Evolutionary conservation across 2,113 vertebrate genomes (phyloP).

Genomic region (Mormyrus lacerda): DNA sequence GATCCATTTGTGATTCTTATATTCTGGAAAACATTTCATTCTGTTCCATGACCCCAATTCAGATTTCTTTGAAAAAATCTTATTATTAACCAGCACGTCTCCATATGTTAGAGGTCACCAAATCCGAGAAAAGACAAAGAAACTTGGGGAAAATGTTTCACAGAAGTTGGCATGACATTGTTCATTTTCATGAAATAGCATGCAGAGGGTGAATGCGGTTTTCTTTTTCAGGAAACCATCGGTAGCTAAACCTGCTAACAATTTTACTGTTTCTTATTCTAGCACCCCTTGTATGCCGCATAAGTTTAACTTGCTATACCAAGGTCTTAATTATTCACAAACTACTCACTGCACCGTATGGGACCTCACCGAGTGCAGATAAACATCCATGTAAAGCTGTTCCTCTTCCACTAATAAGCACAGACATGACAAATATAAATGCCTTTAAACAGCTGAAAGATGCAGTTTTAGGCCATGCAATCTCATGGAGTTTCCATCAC

Average conservation of each 20-base stretch:
- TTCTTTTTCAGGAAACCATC: background rate
- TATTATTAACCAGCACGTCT: background rate
- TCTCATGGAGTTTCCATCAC: background rate
- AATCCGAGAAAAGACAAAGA: background rate
- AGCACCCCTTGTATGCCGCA: background rate
- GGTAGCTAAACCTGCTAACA: background rate
- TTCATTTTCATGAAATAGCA: background rate
- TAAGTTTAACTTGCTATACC: background rate
- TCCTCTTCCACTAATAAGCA: background rate
- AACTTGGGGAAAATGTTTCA: background rate
- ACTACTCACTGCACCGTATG: background rate
- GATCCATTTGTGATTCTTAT: background rate
- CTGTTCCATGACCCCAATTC: background rate
- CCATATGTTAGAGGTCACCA: background rate
- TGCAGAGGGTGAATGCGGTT: background rate
- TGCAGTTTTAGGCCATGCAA: background rate
- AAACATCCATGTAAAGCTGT: background rate
- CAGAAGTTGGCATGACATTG: background rate
- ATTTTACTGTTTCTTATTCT: background rate
- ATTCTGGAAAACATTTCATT: background rate
- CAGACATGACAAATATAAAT: background rate
- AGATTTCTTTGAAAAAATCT: background rate
- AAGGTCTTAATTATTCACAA: background rate
- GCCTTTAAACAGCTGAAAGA: background rate
- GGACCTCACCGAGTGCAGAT: background rate